Evolutionary conservation across 2,113 vertebrate species (phyloP).

Genomic region (Calypte anna): DNA sequence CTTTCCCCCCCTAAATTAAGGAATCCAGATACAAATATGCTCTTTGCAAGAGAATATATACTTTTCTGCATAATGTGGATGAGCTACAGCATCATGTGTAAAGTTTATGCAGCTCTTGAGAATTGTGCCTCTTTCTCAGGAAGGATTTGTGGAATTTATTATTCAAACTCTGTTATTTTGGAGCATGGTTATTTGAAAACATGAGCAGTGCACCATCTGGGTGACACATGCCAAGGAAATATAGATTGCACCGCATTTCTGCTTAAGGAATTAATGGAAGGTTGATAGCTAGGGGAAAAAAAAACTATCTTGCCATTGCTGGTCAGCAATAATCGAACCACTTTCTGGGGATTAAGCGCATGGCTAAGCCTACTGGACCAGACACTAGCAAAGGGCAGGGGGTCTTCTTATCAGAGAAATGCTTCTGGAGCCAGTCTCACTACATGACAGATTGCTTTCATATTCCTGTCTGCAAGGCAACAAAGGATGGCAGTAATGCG

Average conservation of each 20-base stretch:
- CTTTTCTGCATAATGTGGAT: slow-evolving; percentile 79
- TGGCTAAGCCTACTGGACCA: slow-evolving; percentile 99
- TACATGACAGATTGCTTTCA: slow-evolving; percentile 97
- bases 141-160: slow-evolving; percentile 85
- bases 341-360: slow-evolving; percentile 99
- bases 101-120: slow-evolving; percentile 85
- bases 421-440: slow-evolving; percentile 96
- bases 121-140: slow-evolving; percentile 80
- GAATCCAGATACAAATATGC: slow-evolving; percentile 54
- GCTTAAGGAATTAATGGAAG: slow-evolving; percentile 89
- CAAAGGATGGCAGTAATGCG: slow-evolving; percentile 98
- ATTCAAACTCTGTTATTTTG: slow-evolving; percentile 86
- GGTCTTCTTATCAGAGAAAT: slow-evolving; percentile 96
- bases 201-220: slow-evolving; percentile 85
- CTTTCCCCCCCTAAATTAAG: slow-evolving; percentile 56
- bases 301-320: slow-evolving; percentile 92
- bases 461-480: slow-evolving; percentile 92
- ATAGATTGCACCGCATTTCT: slow-evolving; percentile 88
- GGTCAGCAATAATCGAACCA: slow-evolving; percentile 99
- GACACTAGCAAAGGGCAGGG: slow-evolving; percentile 90
- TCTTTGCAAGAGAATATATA: slow-evolving; percentile 65
- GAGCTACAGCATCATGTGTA: slow-evolving; percentile 78
- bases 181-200: slow-evolving; percentile 86
- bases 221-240: slow-evolving; percentile 89
- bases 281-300: slow-evolving; percentile 84